Conservation (phyloP, 2,888 invertebrate genomes). For the Lordiphosa andalusiaca region DNA sequence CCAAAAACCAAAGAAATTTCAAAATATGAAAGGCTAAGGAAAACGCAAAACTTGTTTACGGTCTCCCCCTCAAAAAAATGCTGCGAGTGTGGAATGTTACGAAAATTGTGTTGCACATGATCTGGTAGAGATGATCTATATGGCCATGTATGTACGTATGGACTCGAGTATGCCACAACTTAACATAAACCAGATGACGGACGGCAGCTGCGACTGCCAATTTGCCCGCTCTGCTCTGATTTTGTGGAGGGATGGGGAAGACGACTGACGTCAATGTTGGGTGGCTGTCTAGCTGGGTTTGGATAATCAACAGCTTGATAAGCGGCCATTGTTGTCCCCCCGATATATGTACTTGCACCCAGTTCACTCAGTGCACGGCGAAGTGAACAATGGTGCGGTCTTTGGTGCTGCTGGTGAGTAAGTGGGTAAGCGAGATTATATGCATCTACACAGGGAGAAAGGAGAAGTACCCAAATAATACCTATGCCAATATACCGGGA, state of each 20-base stretch:
- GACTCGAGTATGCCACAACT: conserved; percentile 30
- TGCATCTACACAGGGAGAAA: too few species aligned
- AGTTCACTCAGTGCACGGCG: too few species aligned
- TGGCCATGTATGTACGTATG: conserved; percentile 5
- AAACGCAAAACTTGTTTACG: conserved; percentile 57
- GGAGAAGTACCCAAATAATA: too few species aligned
- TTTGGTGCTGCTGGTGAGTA: too few species aligned
- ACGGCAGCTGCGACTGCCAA: conserved; percentile 68
- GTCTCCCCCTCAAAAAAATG: conserved; percentile 14
- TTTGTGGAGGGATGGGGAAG: not conserved
- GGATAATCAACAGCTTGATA: too few species aligned
- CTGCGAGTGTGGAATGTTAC: conserved; percentile 60
- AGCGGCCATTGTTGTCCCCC: too few species aligned
- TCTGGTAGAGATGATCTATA: conserved; percentile 30
- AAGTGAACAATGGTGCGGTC: too few species aligned
- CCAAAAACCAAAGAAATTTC: conserved; percentile 1
- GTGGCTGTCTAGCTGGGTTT: too few species aligned
- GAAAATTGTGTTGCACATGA: conserved; percentile 57
- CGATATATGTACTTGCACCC: too few species aligned
- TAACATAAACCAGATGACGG: conserved; percentile 69
- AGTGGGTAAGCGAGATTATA: too few species aligned
- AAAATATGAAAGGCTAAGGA: conserved; percentile 8
- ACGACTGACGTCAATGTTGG: not conserved
- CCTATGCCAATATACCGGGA: too few species aligned
- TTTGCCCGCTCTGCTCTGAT: conserved; percentile 20